Conservation (phyloP, 1,140 invertebrate genomes). For the Gerris buenoi region DNA sequence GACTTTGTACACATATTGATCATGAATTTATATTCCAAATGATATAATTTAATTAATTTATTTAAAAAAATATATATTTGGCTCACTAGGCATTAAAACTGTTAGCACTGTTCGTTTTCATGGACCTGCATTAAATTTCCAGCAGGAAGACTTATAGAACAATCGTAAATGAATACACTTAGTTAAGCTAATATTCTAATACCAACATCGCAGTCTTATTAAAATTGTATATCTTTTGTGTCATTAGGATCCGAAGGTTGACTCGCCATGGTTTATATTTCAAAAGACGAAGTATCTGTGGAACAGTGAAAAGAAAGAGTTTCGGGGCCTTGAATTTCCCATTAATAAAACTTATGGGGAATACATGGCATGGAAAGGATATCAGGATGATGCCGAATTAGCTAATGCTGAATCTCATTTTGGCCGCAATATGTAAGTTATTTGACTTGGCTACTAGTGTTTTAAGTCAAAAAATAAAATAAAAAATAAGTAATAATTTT, state of each 20-base stretch:
- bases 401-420: constrained; percentile 57
- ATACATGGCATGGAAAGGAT: constrained; percentile 78
- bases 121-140: constrained; percentile 4
- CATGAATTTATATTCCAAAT: too few relatives aligned
- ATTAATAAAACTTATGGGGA: constrained; percentile 48
- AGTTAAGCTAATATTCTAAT: not conserved
- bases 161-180: not conserved
- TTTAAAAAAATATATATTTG: too few relatives aligned
- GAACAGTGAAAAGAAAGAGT: constrained; percentile 60
- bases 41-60: too few relatives aligned
- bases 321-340: constrained; percentile 70
- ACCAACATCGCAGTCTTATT: too few relatives aligned
- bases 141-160: not conserved
- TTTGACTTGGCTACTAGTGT: too few relatives aligned
- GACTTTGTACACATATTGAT: too few relatives aligned
- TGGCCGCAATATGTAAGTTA: constrained; percentile 79
- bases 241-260: not conserved
- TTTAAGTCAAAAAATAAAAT: too few relatives aligned
- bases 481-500: too few relatives aligned
- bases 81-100: too few relatives aligned
- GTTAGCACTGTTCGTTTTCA: too few relatives aligned
- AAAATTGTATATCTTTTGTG: constrained; percentile 10
- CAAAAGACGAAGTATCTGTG: constrained; percentile 95
- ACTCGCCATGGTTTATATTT: constrained; percentile 64
- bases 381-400: constrained; percentile 64